phyloP scores from a whole-genome alignment of 2,888 invertebrate genomes.

The Liopterus haemorrhoidalis region DNA sequence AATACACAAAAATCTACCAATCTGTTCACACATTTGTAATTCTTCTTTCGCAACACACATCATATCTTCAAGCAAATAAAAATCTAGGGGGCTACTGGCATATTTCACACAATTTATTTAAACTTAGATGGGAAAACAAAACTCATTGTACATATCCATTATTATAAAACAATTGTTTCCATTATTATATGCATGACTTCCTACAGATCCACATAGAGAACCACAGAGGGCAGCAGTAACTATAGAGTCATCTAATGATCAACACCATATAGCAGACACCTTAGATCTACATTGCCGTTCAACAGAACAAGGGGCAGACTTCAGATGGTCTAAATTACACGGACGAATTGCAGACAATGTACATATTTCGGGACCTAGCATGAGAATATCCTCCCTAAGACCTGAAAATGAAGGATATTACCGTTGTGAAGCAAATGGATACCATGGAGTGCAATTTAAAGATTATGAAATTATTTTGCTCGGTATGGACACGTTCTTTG shows the following conservation, averaged over 20 bases:
- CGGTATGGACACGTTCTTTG: conserved; percentile 44
- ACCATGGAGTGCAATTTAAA: conserved; percentile 40
- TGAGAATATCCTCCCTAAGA: conserved; percentile 55
- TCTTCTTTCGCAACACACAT: too few species aligned
- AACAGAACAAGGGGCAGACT: conserved; percentile 49
- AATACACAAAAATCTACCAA: too few species aligned
- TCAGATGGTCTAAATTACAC: conserved; percentile 57
- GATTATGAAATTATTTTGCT: conserved; percentile 53
- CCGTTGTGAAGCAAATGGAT: conserved; percentile 55
- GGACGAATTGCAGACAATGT: conserved; percentile 55
- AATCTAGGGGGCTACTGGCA: too few species aligned
- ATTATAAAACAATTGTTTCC: too few species aligned
- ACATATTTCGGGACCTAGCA: conserved; percentile 48
- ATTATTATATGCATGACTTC: too few species aligned
- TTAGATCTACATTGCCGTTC: conserved; percentile 62
- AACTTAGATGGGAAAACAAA: too few species aligned
- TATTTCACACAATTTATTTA: too few species aligned
- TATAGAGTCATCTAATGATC: conserved; percentile 45
- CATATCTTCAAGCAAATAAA: too few species aligned
- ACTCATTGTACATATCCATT: too few species aligned
- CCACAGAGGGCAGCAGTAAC: too few species aligned
- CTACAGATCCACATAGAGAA: too few species aligned
- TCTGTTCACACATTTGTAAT: too few species aligned
- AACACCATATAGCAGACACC: conserved; percentile 54
- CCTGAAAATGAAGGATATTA: conserved; percentile 63